Evolutionary conservation across 2,888 invertebrate genomes (phyloP), one percentile per base, ranked within the genome.

Genomic region (Mystacides longicornis): DNA sequence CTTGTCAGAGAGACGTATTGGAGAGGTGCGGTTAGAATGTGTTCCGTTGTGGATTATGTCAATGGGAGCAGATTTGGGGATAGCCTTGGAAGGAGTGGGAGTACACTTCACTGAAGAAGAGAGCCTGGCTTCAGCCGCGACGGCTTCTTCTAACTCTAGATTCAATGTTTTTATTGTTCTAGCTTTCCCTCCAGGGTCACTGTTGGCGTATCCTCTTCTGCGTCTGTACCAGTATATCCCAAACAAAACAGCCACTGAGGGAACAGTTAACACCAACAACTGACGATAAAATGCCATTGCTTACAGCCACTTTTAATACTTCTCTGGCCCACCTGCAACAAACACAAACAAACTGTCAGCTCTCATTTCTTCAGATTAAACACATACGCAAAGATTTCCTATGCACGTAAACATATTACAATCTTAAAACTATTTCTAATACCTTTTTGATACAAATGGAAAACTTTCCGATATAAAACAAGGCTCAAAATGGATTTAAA

Each of bases 221-320:
- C 85, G 86, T 76, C 83, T 85, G 82, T 86, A 87, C 89, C 89
- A 90, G 70, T 85, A 83, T 71, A 89, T 82, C 65, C 87, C 87
- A 72, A 89, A 78, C 67, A 89, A 78, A 67, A 88, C 80, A 66
- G 86, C 88, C 76, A 89, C 81, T 66, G 87, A 85, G 69, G 89
- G 89, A 66, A 89, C 79, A 66, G 85, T 86, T 81, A 87, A 83
- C 79, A 84, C 83, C 70, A 89, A 79, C 68, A 89, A 71, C 73
- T 87, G 88, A 70, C 84, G 82, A 76, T 82, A 80, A 70, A 85
- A 82, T 75, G 86, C 85, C 89, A 89, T 89, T 79, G 75, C 80
- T 74, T 70, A 69, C 72, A 81, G 84, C 86, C 86, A 86, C 85
- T 81, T 80, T 85, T 81, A 78, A 71, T 69, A 73, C 71, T 72